These are phyloP conservation scores for Cosmopolites sordidus DNA, from an alignment of 2,888 invertebrate genomes.

Conservation along the genomic window DNA sequence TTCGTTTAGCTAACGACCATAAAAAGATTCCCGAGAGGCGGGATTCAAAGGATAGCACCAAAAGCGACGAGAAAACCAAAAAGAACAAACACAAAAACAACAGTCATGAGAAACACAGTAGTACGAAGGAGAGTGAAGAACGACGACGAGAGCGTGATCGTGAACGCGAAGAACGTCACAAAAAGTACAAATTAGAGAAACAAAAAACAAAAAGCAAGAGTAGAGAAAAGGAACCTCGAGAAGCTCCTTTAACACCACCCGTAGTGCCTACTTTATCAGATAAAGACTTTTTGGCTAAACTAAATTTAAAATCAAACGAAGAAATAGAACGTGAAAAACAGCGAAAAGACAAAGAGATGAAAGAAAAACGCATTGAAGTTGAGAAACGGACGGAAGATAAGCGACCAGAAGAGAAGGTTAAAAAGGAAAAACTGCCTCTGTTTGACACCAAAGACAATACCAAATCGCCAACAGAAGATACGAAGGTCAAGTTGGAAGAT, in stretches of 20 bases:
- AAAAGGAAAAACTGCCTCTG: slow-evolving; percentile 24
- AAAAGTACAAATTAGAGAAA: slow-evolving; percentile 41
- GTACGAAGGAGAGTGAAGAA: slow-evolving; percentile 33
- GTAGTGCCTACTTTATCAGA: slow-evolving; percentile 43
- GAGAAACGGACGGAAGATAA: slow-evolving; percentile 29
- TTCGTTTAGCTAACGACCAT: slow-evolving; percentile 53
- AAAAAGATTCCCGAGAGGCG: slow-evolving; percentile 57
- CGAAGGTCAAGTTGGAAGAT: slow-evolving; percentile 29
- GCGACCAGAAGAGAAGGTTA: slow-evolving; percentile 26
- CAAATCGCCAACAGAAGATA: slow-evolving; percentile 32
- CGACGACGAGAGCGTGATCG: slow-evolving; percentile 42
- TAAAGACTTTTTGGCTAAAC: slow-evolving; percentile 56
- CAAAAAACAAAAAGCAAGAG: slow-evolving; percentile 43
- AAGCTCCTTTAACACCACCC: slow-evolving; percentile 34
- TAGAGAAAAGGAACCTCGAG: slow-evolving; percentile 41
- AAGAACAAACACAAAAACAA: slow-evolving; percentile 55
- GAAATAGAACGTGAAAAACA: slow-evolving; percentile 58
- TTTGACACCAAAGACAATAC: slow-evolving; percentile 18
- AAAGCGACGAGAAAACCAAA: slow-evolving; percentile 47
- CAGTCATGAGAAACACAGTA: slow-evolving; percentile 54
- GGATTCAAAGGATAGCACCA: slow-evolving; percentile 64
- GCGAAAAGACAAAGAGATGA: slow-evolving; percentile 49
- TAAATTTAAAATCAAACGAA: slow-evolving; percentile 55
- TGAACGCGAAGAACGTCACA: slow-evolving; percentile 42
- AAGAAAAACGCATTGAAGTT: slow-evolving; percentile 27